phyloP scores from a whole-genome alignment of 1,140 invertebrate species.

The Drosophila ironensis region DNA sequence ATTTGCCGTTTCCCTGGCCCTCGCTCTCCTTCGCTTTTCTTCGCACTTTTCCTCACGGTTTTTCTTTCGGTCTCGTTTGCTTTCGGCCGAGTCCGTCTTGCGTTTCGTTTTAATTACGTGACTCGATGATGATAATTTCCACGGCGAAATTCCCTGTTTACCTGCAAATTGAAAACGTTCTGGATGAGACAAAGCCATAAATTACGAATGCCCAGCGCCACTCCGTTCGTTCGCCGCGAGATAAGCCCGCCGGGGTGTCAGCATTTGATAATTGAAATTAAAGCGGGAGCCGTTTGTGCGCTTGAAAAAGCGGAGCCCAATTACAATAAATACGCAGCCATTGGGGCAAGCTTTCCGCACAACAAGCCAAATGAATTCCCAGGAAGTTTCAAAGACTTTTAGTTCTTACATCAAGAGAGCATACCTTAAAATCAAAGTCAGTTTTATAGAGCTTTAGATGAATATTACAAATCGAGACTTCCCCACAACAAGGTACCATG shows the following conservation, averaged over 20 bases:
- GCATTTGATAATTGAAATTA: conserved; percentile 14
- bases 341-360: too few relatives aligned
- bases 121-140: conserved; percentile 21
- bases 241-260: background rate
- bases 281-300: background rate
- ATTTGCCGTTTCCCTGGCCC: conserved; percentile 21
- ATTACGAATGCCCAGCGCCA: background rate
- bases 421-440: too few relatives aligned
- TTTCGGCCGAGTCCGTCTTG: conserved; percentile 32
- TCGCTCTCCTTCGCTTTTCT: background rate
- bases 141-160: conserved; percentile 19
- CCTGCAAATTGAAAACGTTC: conserved; percentile 56
- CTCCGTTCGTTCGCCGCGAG: background rate
- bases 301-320: too few relatives aligned
- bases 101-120: conserved; percentile 63
- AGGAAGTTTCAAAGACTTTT: too few relatives aligned
- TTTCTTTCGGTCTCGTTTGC: too few relatives aligned
- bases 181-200: conserved; percentile 18
- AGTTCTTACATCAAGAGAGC: too few relatives aligned
- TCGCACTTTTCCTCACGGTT: too few relatives aligned
- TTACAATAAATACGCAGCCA: too few relatives aligned
- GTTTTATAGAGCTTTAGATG: too few relatives aligned
- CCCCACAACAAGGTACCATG: too few relatives aligned
- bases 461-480: too few relatives aligned
- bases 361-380: too few relatives aligned